Percentiles rank a stretch among this genome's conserved stretches.
These are phyloP conservation scores for Melikaiella ostensackeni DNA, from an alignment of 2,888 invertebrate genomes.

Conservation along the genomic window DNA sequence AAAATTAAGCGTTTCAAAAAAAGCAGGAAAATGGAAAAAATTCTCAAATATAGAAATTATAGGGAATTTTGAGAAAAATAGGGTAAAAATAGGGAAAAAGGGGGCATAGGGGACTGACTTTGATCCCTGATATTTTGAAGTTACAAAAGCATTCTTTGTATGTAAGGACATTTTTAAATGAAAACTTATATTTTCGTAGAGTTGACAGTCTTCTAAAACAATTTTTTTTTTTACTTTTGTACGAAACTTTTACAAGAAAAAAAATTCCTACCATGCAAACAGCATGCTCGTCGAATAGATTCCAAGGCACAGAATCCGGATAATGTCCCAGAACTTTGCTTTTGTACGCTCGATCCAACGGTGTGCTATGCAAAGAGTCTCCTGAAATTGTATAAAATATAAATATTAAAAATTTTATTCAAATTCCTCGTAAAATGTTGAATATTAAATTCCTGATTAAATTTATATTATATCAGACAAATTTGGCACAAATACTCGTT, in stretches of 20 bases:
- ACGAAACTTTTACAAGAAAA: background rate
- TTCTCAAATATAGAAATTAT: too few species aligned
- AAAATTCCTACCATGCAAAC: conserved; percentile 91
- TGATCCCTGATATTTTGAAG: too few species aligned
- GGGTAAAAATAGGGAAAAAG: too few species aligned
- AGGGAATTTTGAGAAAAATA: too few species aligned
- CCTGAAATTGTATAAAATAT: conserved; percentile 78
- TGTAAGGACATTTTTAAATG: too few species aligned
- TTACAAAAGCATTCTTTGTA: too few species aligned
- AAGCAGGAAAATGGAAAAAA: too few species aligned
- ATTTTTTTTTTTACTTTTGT: background rate
- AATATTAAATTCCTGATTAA: too few species aligned
- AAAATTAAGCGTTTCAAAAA: too few species aligned
- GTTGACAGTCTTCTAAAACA: background rate
- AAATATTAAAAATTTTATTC: conserved; percentile 3
- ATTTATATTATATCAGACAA: too few species aligned
- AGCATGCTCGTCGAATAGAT: conserved; percentile 96
- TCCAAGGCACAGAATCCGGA: conserved; percentile 92
- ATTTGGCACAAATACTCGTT: too few species aligned
- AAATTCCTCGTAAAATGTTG: background rate
- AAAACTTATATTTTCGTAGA: background rate
- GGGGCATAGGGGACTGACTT: too few species aligned
- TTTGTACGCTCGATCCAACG: conserved; percentile 96
- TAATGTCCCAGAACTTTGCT: conserved; percentile 96
- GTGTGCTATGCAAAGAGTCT: conserved; percentile 91